Evolutionary conservation across 2,888 invertebrate genomes (phyloP).

Genomic region (Megamerina dolium): DNA sequence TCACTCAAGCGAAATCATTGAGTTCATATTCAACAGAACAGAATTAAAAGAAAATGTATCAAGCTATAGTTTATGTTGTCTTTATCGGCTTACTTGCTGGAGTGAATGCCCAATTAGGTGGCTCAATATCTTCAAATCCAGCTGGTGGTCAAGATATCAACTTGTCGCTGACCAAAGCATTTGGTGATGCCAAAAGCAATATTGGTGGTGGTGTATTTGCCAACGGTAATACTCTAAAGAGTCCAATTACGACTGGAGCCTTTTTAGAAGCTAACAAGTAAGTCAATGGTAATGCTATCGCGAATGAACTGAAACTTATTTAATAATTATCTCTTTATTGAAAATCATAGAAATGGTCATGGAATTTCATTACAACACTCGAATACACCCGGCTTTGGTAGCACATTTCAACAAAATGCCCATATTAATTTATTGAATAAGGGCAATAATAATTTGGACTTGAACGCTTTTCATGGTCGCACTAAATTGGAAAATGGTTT

Average conservation of each 20-base stretch:
- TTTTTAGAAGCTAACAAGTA: slow-evolving; percentile 17
- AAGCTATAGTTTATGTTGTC: neutral
- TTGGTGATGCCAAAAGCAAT: slow-evolving; percentile 18
- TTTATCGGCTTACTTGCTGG: neutral
- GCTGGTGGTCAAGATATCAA: slow-evolving; percentile 16
- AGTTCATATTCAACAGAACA: no score
- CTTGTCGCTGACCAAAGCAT: slow-evolving; percentile 5
- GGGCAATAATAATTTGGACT: slow-evolving; percentile 18
- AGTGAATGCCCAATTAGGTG: slow-evolving; percentile 12
- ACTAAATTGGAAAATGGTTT: slow-evolving; percentile 22
- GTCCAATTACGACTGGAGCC: slow-evolving; percentile 22
- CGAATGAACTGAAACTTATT: neutral
- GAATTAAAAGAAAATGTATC: no score
- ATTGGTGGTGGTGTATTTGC: slow-evolving; percentile 20
- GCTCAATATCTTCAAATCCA: slow-evolving; percentile 14
- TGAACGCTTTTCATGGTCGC: slow-evolving; percentile 21
- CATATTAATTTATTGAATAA: slow-evolving; percentile 18
- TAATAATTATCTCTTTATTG: slow-evolving; percentile 1
- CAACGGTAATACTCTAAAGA: slow-evolving; percentile 14
- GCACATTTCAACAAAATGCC: slow-evolving; percentile 16
- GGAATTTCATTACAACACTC: slow-evolving; percentile 18
- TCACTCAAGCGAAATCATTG: no score
- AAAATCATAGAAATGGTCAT: slow-evolving; percentile 18
- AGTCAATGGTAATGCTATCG: no score
- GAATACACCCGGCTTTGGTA: slow-evolving; percentile 20